A percentile compares a stretch with the other conserved stretches of the same genome.
Conservation (phyloP, 2,113 vertebrate species). For the Amphilophus citrinellus region DNA sequence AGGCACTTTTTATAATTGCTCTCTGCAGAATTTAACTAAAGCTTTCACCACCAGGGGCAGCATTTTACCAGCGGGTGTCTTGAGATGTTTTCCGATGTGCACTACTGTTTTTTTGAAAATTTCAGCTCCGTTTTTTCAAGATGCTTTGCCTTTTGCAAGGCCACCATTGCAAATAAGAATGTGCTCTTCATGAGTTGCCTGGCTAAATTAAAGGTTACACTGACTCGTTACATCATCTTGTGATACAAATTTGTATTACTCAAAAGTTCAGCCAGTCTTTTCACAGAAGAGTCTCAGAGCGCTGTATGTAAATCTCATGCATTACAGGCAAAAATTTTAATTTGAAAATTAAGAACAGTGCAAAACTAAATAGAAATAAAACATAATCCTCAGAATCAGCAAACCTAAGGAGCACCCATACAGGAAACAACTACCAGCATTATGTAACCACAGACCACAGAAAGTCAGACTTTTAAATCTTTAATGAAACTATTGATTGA, state of each 20-base stretch:
- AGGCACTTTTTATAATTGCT: neutral
- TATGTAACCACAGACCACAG: neutral
- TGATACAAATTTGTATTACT: neutral
- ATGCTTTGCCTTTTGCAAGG: neutral
- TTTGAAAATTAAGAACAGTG: neutral
- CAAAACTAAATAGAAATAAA: neutral
- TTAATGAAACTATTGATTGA: neutral
- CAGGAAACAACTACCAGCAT: neutral
- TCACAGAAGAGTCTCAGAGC: neutral
- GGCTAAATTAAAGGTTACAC: conserved; percentile 1
- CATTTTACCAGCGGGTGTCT: neutral
- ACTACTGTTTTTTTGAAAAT: too few relatives aligned
- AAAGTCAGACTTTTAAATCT: neutral
- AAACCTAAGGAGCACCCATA: neutral
- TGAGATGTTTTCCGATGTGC: neutral
- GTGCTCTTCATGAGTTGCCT: neutral
- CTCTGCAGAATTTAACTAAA: neutral
- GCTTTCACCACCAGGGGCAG: neutral
- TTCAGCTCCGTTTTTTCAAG: neutral
- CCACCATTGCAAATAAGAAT: neutral
- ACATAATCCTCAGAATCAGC: neutral
- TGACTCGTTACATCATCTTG: neutral
- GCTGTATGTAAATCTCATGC: neutral
- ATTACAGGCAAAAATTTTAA: neutral
- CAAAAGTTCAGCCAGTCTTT: neutral